These are phyloP conservation scores for Musca vetustissima DNA, from an alignment of 1,140 invertebrate genomes.

Conservation along the genomic window DNA sequence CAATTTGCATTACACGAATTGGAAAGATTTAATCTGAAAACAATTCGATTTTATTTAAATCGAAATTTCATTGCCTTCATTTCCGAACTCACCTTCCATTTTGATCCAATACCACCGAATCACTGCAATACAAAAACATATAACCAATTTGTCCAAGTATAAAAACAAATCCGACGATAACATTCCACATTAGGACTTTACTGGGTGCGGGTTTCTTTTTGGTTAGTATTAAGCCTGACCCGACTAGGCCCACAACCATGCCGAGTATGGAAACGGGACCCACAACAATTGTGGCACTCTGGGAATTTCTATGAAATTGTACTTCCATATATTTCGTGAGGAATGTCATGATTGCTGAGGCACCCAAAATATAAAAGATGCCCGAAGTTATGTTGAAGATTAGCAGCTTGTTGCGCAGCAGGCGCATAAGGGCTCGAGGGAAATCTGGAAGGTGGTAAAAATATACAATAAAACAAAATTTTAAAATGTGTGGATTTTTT, in stretches of 20 bases:
- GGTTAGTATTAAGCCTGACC: constrained; percentile 65
- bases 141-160: constrained; percentile 59
- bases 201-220: constrained; percentile 64
- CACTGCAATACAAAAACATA: constrained; percentile 64
- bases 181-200: constrained; percentile 66
- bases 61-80: background rate
- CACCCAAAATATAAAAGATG: constrained; percentile 66
- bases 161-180: constrained; percentile 62
- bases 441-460: constrained; percentile 56
- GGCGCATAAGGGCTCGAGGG: constrained; percentile 60
- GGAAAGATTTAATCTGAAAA: constrained; percentile 58
- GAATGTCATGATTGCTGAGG: constrained; percentile 69
- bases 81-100: constrained; percentile 42
- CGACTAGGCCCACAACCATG: constrained; percentile 65
- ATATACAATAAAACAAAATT: background rate
- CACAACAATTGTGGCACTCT: constrained; percentile 62
- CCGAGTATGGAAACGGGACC: constrained; percentile 62
- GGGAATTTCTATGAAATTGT: constrained; percentile 66
- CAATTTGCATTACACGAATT: constrained; percentile 60
- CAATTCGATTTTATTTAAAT: background rate
- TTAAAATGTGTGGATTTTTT: too few relatives aligned
- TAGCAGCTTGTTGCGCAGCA: constrained; percentile 64
- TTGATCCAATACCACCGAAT: constrained; percentile 33
- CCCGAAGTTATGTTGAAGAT: constrained; percentile 62
- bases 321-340: constrained; percentile 73